These are phyloP conservation scores for Montipora sp. DNA, from an alignment of 64 coral and sea anemone genomes.

Conservation along the genomic window DNA sequence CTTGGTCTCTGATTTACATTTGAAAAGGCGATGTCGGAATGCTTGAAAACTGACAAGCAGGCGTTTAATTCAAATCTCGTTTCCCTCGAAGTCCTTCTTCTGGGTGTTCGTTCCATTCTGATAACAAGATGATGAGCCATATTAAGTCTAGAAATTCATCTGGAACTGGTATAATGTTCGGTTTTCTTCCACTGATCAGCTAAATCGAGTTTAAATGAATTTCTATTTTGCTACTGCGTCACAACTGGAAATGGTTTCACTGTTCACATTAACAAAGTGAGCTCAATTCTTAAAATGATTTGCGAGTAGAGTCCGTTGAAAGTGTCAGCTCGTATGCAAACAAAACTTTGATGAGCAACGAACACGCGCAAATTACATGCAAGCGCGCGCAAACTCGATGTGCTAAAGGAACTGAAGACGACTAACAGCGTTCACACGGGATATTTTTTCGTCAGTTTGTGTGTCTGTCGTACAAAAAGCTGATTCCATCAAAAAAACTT, in stretches of 20 bases:
- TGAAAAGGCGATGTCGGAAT: neutral
- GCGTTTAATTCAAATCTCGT: conserved; percentile 4
- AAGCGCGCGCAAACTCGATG: too few species aligned
- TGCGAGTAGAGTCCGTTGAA: neutral
- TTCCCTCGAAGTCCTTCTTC: neutral
- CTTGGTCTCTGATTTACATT: neutral
- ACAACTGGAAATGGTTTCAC: too few species aligned
- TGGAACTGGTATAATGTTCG: too few species aligned
- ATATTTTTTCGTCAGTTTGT: too few species aligned
- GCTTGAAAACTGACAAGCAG: neutral
- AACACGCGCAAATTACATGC: neutral
- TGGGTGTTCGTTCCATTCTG: neutral
- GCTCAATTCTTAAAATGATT: neutral
- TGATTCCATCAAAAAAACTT: too few species aligned
- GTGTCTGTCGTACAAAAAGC: too few species aligned
- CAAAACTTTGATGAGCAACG: neutral
- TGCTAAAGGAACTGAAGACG: too few species aligned
- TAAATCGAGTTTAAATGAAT: neutral
- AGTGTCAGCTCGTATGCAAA: conserved; percentile 1
- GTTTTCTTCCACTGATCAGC: neutral
- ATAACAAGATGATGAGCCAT: neutral
- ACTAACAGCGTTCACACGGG: too few species aligned
- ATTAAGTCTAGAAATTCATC: neutral
- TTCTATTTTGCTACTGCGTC: too few species aligned
- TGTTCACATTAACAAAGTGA: neutral